phyloP scores from a whole-genome alignment of 2,113 vertebrate species.

The Atherinomorus stipes region DNA sequence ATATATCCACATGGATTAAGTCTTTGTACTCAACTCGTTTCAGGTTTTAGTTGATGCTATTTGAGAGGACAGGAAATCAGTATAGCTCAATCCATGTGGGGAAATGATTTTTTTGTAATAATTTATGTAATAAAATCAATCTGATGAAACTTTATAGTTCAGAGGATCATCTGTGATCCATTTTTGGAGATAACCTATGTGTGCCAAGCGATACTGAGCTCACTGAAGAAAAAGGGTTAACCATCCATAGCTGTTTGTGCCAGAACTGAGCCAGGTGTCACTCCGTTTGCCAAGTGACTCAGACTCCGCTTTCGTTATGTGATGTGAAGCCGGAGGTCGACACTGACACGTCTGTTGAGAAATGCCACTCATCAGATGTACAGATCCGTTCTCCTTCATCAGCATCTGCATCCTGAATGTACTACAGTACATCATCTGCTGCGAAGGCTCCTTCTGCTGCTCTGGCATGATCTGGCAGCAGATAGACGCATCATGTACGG shows the following conservation, averaged over 20 bases:
- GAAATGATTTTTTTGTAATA: background rate
- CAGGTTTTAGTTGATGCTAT: no score
- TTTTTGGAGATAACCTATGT: background rate
- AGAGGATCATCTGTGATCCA: no score
- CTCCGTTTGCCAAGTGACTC: conserved; percentile 55
- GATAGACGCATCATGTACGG: conserved; percentile 22
- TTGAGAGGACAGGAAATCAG: background rate
- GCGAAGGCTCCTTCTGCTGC: conserved; percentile 6
- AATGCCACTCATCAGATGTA: conserved; percentile 28
- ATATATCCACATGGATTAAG: no score
- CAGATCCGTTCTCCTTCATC: conserved; percentile 21
- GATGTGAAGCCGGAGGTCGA: conserved; percentile 54
- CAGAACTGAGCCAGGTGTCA: conserved; percentile 40
- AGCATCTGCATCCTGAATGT: conserved; percentile 52
- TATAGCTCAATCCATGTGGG: background rate
- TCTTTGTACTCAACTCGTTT: no score
- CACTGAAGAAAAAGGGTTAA: conserved; percentile 14
- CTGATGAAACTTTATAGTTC: background rate
- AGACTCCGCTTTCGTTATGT: conserved; percentile 38
- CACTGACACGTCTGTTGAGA: conserved; percentile 31
- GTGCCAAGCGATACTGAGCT: background rate
- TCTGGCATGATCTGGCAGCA: conserved; percentile 26
- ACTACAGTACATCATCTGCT: conserved; percentile 19
- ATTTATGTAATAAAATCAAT: no score
- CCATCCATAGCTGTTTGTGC: conserved; percentile 10